A percentile compares a stretch with the other conserved stretches of the same genome.
phyloP scores from a whole-genome alignment of 2,797 vertebrate species.

The Gallinago stenura region DNA sequence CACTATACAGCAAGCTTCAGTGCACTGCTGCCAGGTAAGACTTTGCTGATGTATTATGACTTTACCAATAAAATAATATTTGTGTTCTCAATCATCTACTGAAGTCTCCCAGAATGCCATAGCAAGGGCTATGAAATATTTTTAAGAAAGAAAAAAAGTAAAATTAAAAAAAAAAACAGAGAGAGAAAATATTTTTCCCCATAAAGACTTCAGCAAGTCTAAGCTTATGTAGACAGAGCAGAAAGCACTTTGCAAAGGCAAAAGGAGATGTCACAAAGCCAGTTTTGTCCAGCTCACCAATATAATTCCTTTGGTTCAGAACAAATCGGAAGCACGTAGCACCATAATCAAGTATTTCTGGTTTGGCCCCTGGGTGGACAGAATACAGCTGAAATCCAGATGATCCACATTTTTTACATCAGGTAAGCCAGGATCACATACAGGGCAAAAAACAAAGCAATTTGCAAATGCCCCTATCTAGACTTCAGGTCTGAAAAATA shows the following conservation, averaged over 20 bases:
- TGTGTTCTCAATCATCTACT: neutral
- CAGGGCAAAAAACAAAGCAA: constrained; percentile 26
- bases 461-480: neutral
- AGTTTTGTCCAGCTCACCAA: neutral
- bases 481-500: constrained; percentile 1
- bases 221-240: neutral
- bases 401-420: constrained; percentile 37
- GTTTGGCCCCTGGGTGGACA: constrained; percentile 7
- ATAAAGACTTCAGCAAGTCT: neutral
- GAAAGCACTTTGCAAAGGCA: neutral
- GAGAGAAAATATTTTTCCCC: neutral
- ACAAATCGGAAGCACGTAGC: neutral
- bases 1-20: neutral
- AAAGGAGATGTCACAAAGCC: neutral
- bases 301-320: neutral
- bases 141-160: neutral
- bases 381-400: constrained; percentile 42
- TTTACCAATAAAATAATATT: constrained; percentile 26
- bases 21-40: neutral
- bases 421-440: neutral
- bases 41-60: neutral
- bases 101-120: neutral
- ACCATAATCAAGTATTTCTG: constrained; percentile 46
- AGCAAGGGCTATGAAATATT: neutral
- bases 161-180: too few species aligned